A percentile compares a stretch with the other conserved stretches of the same genome.
These are phyloP conservation scores for Glaucidium brasilianum DNA, from an alignment of 2,113 vertebrate species.

Conservation along the genomic window DNA sequence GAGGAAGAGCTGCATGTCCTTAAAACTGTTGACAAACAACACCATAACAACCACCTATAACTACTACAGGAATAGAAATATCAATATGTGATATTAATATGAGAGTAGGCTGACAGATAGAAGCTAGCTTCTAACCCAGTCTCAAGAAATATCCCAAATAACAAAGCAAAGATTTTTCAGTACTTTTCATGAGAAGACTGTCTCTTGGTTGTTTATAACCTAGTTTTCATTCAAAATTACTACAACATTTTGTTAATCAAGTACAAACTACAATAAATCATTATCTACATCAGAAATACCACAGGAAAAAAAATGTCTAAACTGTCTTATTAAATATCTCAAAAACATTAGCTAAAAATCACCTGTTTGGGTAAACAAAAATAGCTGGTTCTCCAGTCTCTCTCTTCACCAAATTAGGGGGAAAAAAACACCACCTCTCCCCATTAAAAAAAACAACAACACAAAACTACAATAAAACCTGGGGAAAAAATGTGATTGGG, in stretches of 20 bases:
- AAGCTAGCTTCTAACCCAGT: background rate
- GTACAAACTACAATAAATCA: background rate
- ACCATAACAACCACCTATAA: background rate
- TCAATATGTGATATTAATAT: background rate
- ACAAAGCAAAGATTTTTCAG: background rate
- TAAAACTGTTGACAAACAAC: background rate
- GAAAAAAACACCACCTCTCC: background rate
- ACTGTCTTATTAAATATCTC: background rate
- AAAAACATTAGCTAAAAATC: background rate
- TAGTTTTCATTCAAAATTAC: background rate
- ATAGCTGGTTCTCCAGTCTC: background rate
- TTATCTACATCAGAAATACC: background rate
- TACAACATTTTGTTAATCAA: background rate
- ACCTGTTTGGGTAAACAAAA: background rate
- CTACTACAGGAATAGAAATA: background rate
- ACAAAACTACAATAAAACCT: background rate
- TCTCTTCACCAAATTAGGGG: background rate
- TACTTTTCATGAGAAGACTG: background rate
- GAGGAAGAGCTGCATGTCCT: background rate
- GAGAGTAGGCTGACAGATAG: background rate
- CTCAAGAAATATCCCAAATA: background rate
- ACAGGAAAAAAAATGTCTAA: background rate
- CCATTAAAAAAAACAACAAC: background rate
- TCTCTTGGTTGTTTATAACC: background rate
- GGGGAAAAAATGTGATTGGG: background rate